Evolutionary conservation across 2,797 vertebrate genomes (phyloP), one percentile per base, ranked within the genome.

Genomic region (Sphenopsis melanotis): DNA sequence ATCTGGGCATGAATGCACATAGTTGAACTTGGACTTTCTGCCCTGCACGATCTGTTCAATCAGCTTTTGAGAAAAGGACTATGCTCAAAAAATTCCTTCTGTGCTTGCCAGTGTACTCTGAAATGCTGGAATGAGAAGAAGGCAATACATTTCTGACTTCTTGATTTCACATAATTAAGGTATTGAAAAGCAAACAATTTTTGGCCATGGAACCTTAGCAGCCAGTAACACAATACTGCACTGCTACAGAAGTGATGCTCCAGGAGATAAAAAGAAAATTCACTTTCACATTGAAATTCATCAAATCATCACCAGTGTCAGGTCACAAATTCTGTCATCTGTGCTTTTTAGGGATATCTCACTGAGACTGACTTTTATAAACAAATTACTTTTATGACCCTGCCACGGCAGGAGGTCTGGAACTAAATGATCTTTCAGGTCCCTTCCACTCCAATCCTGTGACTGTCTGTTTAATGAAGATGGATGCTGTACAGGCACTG

Each of bases 1-100:
- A 95, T 89, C 78, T 70, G 77, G 90, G 91, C 91, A 87, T 6
- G 85, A 82, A 18, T 60, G 89, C 91, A 60, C 91, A 75, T 1
- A 8, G 39, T n/a, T 87, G 22, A 74, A 69, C 80, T 61, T 7
- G 44, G 74, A 64, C 63, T 89, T 81, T 89, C 65, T 46, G 44
- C 59, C 21, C 66, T 59, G 63, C 44, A n/a, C 0, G 1, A 56
- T 70, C 85, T 76, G 83, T 74, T 59, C 81, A 71, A 92, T 32
- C 3, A 4, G 79, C 74, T 87, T 61, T 79, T 70, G 83, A 88
- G 76, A 89, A 41, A 75, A 69, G 49, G n/a, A 46, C 72, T 36
- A 3, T 0, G 5, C 47, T 71, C 15, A 8, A 92, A 96, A 87
- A 93, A 17, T 21, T 63, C 32, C 27, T 68, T 30, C 22, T 69